Evolutionary conservation across 1,140 invertebrate genomes (phyloP).

Genomic region (Cyclina sinensis): DNA sequence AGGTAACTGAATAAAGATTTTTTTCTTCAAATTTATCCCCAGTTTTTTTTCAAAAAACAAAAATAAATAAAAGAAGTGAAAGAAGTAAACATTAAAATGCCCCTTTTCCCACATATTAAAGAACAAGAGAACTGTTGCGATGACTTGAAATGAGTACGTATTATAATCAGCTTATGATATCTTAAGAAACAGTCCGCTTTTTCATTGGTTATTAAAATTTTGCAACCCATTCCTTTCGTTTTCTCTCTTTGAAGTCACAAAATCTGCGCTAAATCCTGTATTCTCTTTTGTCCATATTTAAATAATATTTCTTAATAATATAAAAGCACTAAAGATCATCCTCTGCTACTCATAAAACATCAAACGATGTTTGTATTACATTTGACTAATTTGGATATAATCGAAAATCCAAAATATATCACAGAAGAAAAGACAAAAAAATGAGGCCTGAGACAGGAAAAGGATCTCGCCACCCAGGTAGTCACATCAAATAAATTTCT

Average conservation of each 20-base stretch:
- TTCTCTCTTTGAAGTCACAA: conserved; percentile 41
- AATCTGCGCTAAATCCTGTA: conserved; percentile 17
- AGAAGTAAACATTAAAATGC: too few species aligned
- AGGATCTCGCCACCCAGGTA: conserved; percentile 29
- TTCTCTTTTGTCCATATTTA: conserved; percentile 39
- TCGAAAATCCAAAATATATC: conserved; percentile 6
- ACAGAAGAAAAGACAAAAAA: conserved; percentile 19
- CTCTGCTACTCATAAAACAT: background rate
- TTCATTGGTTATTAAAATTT: conserved; percentile 44
- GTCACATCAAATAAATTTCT: conserved; percentile 33
- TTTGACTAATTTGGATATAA: conserved; percentile 37
- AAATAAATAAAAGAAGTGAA: background rate
- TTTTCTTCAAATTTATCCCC: too few species aligned
- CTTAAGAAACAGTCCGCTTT: background rate
- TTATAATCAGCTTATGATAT: conserved; percentile 10
- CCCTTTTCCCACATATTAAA: conserved; percentile 16
- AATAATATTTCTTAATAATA: conserved; percentile 40
- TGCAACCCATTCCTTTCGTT: conserved; percentile 31
- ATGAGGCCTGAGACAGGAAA: conserved; percentile 8
- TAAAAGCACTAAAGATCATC: conserved; percentile 10
- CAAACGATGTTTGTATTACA: conserved; percentile 22
- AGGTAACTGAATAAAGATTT: too few species aligned
- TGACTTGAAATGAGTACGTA: background rate
- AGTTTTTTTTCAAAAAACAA: too few species aligned
- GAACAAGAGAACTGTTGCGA: background rate